Evolutionary conservation across 1,140 invertebrate species (phyloP), one percentile per base, ranked within the genome.

Genomic region (Drosophila murphyi): DNA sequence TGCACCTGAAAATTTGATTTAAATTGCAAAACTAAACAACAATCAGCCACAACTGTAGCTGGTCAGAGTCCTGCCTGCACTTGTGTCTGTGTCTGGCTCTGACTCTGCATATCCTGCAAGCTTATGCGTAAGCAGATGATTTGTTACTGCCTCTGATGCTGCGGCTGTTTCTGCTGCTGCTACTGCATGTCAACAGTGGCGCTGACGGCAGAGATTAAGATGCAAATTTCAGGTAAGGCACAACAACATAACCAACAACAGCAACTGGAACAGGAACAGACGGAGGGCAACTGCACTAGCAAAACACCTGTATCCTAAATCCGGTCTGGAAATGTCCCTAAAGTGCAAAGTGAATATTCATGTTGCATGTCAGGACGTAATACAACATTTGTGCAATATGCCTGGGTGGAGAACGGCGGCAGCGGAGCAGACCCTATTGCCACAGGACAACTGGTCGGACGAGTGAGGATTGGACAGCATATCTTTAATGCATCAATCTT

Each of bases 311-410:
- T 85, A 85, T 73, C 71, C 70, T 50, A 85, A 80, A 88, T 89
- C 85, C 78, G 75, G 55, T 12, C 65, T 43, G 78, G 68, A 71
- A 78, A 51, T 81, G 78, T 60, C 72, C 79, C 72, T 69, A 88
- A 88, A 89, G 80, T 88, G 85, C 85, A 89, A 89, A 89, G 85
- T 89, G 85, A 89, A 89, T 89, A 89, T 89, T 89, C 85, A 89
- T 89, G 85, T 89, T 89, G 85, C 85, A 81, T 89, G 85, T 89
- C 85, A 89, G 80, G 72, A 73, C 72, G 78, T 81, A 89, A 85
- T 90, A 89, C 86, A 89, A 88, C 85, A 89, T 89, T 89, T 85
- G 83, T 87, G 79, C 72, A 65, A 39, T 34, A 72, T 50, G 54
- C 29, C 32, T 12, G 20, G 7, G 4, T 7, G 2, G 2, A 10